phyloP scores from a whole-genome alignment of 2,888 invertebrate species.

The Flabesymbios commensalis region DNA sequence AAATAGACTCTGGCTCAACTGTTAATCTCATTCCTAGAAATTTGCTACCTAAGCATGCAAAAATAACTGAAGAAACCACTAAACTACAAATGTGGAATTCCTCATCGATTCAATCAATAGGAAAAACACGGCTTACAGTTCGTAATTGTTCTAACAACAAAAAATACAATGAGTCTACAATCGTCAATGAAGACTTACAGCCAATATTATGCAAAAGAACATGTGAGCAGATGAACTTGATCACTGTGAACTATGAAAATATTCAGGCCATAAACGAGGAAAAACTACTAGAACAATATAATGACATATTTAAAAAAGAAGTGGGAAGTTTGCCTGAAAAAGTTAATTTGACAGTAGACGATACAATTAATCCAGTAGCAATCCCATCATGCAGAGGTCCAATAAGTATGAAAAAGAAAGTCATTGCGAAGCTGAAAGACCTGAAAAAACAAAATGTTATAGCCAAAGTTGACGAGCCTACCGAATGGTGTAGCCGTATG shows the following conservation, averaged over 20 bases:
- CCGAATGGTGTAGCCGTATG: constrained; percentile 18
- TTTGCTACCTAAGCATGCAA: not conserved
- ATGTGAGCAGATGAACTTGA: constrained; percentile 11
- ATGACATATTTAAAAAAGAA: constrained; percentile 7
- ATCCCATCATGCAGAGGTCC: constrained; percentile 9
- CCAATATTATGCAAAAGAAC: not conserved
- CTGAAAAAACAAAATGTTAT: not conserved
- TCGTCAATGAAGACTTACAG: not conserved
- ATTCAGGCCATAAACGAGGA: not conserved
- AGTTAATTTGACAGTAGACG: not conserved
- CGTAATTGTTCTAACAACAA: not conserved
- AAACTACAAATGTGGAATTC: constrained; percentile 11
- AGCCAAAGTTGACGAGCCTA: constrained; percentile 5
- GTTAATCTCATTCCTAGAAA: constrained; percentile 9
- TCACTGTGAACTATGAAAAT: constrained; percentile 16
- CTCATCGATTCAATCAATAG: not conserved
- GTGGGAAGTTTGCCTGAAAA: constrained; percentile 9
- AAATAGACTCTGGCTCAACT: constrained; percentile 20
- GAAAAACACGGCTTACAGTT: not conserved
- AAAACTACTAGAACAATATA: not conserved
- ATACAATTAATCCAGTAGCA: not conserved
- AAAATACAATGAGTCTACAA: constrained; percentile 4
- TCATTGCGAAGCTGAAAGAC: constrained; percentile 4
- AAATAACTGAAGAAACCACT: not conserved
- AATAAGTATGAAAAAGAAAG: not conserved